These are phyloP conservation scores for Cephalotes varians DNA, from an alignment of 2,888 invertebrate genomes.

Conservation along the genomic window DNA sequence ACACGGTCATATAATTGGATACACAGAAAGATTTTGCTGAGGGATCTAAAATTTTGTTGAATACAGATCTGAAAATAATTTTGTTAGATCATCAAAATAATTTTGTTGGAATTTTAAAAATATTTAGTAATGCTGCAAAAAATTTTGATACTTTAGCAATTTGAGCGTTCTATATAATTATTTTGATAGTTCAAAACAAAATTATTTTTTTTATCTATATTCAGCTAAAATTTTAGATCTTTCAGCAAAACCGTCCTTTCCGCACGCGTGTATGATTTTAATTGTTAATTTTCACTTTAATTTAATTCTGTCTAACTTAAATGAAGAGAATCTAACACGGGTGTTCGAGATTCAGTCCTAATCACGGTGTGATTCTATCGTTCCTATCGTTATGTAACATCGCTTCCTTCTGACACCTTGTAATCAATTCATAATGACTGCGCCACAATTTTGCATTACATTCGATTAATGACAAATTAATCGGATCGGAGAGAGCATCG, in stretches of 20 bases:
- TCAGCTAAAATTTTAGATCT: too few species aligned
- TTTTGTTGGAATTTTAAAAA: too few species aligned
- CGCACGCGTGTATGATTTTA: too few species aligned
- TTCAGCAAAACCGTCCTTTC: too few species aligned
- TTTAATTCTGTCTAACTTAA: background rate
- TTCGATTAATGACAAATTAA: slow-evolving; percentile 66
- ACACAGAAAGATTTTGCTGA: background rate
- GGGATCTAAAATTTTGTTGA: too few species aligned
- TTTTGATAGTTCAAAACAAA: too few species aligned
- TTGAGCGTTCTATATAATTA: too few species aligned
- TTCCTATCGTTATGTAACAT: slow-evolving; percentile 12
- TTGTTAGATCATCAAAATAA: too few species aligned
- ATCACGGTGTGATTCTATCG: slow-evolving; percentile 19
- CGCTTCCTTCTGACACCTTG: slow-evolving; percentile 21
- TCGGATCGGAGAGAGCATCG: slow-evolving; percentile 63
- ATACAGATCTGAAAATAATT: too few species aligned
- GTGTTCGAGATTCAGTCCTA: background rate
- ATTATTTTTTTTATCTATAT: too few species aligned
- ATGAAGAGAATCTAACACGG: background rate
- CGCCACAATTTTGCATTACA: slow-evolving; percentile 36
- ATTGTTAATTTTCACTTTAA: background rate
- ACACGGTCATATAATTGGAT: background rate
- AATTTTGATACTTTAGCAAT: too few species aligned
- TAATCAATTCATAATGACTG: slow-evolving; percentile 42
- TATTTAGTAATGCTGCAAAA: too few species aligned